Conservation (phyloP, 1,140 invertebrate genomes). For the Bombus difficillimus region DNA sequence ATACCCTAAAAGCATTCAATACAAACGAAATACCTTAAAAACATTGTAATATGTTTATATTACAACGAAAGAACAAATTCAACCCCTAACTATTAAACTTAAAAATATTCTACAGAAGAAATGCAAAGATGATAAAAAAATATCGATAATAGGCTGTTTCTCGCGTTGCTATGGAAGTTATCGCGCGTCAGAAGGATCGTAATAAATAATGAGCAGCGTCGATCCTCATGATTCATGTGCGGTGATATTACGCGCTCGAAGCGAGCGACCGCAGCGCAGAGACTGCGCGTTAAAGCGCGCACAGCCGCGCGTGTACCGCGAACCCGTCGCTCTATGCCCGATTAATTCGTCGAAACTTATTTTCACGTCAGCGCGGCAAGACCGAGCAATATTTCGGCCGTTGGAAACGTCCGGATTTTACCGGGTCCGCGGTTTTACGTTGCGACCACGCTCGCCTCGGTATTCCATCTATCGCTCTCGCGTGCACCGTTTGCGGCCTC, state of each 20-base stretch:
- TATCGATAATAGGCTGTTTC: background rate
- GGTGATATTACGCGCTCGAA: constrained; percentile 17
- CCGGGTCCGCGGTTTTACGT: constrained; percentile 73
- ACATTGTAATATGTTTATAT: background rate
- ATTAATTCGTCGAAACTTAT: constrained; percentile 74
- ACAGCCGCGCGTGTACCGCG: background rate
- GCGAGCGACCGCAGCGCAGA: background rate
- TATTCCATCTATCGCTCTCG: constrained; percentile 68
- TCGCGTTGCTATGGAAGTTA: background rate
- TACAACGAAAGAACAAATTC: too few species aligned
- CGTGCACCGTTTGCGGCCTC: constrained; percentile 57
- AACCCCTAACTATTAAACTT: too few species aligned
- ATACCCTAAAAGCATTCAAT: too few species aligned
- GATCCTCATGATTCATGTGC: constrained; percentile 37
- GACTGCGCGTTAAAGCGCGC: constrained; percentile 4
- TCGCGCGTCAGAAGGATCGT: background rate
- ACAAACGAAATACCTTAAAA: background rate
- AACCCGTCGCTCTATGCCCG: constrained; percentile 3
- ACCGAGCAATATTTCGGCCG: constrained; percentile 71
- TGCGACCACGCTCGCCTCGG: constrained; percentile 58
- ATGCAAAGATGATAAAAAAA: background rate
- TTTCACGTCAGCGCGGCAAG: constrained; percentile 70
- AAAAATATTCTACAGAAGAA: background rate
- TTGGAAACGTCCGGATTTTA: constrained; percentile 69
- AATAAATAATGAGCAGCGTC: constrained; percentile 2